Base-by-base conservation (phyloP, 2,113 vertebrate species). In the Quiscalus mexicanus region DNA sequence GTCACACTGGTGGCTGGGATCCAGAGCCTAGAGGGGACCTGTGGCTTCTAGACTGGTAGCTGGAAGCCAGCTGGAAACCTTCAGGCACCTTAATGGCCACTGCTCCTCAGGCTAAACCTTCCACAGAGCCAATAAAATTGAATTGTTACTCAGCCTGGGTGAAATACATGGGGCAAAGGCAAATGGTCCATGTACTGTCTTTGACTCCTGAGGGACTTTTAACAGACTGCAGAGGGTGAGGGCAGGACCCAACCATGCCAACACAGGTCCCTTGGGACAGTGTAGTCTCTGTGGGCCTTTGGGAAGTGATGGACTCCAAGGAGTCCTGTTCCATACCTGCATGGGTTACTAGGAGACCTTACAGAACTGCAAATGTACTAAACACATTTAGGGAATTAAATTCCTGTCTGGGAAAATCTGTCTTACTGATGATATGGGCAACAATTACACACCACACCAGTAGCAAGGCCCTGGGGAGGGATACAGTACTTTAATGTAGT, bases 391-490 rank as follows among this genome's bases (percentile, higher is more conserved):
- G 30, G 16, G 12, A 59, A 35, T 15, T 53, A 5, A 44, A 47
- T 58, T n/a, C 37, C 42, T 84, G 15, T 5, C 52, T 55, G 18
- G 21, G 21, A 6, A 41, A 81, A 82, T 74, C 6, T 74, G 8
- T 49, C 15, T 67, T 70, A 39, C 30, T 52, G 31, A 70, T 1
- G 3, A 10, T 42, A 23, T 4, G 9, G 47, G 4, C 25, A 76
- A 33, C 1, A 2, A 58, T 11, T 37, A n/a, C 15, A n/a, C 45
- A 50, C 11, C 25, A 22, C 76, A 44, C 0, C 41, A 20, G 11
- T 17, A 44, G n/a, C 41, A 24, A 44, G 25, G 41, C 12, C 49
- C 28, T n/a, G 59, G 37, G 25, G 47, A 70, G 13, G 24, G 37
- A 7, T 49, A 24, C 0, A 1, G 27, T n/a, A 22, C 19, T n/a